These are phyloP conservation scores for Pristis pectinata DNA, from an alignment of 2,797 vertebrate species.

Conservation along the genomic window DNA sequence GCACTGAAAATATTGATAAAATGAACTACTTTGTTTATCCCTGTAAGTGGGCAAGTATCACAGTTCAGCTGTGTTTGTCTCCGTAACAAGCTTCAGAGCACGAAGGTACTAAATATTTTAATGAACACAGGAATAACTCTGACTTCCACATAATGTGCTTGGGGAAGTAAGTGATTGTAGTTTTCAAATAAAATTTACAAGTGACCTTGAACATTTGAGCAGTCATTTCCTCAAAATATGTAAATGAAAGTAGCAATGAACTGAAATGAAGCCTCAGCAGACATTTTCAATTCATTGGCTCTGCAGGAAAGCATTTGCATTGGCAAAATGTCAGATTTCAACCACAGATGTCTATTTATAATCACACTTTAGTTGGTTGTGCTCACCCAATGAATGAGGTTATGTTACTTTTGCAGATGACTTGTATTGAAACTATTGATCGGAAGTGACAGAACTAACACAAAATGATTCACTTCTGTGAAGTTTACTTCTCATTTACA, in stretches of 20 bases:
- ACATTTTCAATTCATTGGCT: neutral
- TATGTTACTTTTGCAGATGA: neutral
- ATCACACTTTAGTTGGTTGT: neutral
- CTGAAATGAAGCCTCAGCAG: neutral
- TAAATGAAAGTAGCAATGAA: neutral
- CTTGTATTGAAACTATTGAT: neutral
- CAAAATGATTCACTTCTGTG: neutral
- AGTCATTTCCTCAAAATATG: neutral
- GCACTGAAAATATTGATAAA: too few species aligned
- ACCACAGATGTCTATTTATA: conserved; percentile 21
- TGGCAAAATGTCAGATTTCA: conserved; percentile 8
- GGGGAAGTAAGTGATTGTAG: neutral
- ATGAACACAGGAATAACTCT: neutral
- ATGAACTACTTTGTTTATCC: neutral
- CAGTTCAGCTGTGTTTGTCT: neutral
- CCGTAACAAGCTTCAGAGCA: neutral
- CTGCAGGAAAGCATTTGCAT: conserved; percentile 28
- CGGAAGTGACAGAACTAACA: neutral
- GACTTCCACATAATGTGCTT: too few species aligned
- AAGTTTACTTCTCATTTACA: neutral
- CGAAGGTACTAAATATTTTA: neutral
- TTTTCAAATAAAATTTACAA: neutral
- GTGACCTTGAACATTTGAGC: neutral
- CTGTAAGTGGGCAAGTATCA: neutral
- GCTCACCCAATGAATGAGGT: neutral